Evolutionary conservation across 2,888 invertebrate species (phyloP).

Genomic region (Heliconius ethilla): DNA sequence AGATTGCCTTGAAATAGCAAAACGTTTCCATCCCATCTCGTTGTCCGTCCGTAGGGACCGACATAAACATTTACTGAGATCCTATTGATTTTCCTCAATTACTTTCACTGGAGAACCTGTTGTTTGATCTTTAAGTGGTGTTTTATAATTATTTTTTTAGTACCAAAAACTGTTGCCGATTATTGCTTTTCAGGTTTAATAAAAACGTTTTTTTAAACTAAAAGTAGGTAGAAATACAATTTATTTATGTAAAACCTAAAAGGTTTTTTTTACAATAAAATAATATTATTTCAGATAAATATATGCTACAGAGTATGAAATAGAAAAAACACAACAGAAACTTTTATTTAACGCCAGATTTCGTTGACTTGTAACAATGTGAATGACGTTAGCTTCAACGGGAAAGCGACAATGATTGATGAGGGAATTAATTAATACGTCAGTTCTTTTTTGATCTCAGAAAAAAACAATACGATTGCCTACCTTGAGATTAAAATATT

Average conservation of each 20-base stretch:
- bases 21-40: constrained; percentile 51
- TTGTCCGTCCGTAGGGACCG: constrained; percentile 40
- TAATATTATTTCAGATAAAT: not conserved
- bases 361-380: constrained; percentile 54
- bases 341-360: constrained; percentile 36
- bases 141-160: not conserved
- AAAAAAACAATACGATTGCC: constrained; percentile 61
- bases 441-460: constrained; percentile 64
- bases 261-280: not conserved
- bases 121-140: constrained; percentile 20
- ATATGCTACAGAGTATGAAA: not conserved
- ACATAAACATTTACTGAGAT: constrained; percentile 41
- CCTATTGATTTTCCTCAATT: constrained; percentile 40
- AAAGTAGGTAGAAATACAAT: not conserved
- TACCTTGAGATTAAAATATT: constrained; percentile 43
- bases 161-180: not conserved
- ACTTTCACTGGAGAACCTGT: constrained; percentile 12
- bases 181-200: not conserved
- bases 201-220: not conserved
- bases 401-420: constrained; percentile 58
- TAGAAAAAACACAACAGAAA: not conserved
- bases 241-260: no score
- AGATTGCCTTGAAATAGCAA: constrained; percentile 77
- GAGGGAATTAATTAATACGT: constrained; percentile 59
- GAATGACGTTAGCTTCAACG: constrained; percentile 54